Conservation (phyloP, 2,797 vertebrate genomes). For the Decapterus maruadsi region DNA sequence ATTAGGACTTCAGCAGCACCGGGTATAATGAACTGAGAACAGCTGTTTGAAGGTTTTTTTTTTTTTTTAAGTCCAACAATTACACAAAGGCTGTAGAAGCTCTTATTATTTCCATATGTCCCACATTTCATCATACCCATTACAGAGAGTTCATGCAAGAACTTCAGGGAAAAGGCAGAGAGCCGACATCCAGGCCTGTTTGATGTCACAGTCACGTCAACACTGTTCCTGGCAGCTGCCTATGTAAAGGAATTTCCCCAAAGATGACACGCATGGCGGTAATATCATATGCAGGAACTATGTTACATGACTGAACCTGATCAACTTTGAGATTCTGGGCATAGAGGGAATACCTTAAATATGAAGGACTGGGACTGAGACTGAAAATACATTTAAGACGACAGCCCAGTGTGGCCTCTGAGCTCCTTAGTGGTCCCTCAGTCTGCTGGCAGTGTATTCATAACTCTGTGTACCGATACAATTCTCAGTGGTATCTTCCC, state of each 20-base stretch:
- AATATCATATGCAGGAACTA: constrained; percentile 21
- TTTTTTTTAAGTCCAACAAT: no score
- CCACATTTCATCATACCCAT: constrained; percentile 32
- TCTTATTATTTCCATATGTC: constrained; percentile 21
- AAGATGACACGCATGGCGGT: neutral
- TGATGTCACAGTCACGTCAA: constrained; percentile 51
- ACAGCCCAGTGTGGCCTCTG: constrained; percentile 3
- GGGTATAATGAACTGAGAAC: neutral
- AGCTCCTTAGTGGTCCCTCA: neutral
- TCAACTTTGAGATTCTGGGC: neutral
- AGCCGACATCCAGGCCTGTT: constrained; percentile 48
- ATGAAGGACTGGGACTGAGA: neutral
- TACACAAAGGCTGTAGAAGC: no score
- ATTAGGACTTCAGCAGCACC: neutral
- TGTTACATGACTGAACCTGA: constrained; percentile 14
- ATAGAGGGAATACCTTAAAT: neutral
- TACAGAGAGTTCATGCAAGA: constrained; percentile 18
- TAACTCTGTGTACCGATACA: constrained; percentile 32
- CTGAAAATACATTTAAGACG: constrained; percentile 20
- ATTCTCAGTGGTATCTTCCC: constrained; percentile 43
- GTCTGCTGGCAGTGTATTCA: constrained; percentile 34
- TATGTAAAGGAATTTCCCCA: constrained; percentile 14
- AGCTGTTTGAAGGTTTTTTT: neutral
- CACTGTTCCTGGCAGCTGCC: constrained; percentile 37
- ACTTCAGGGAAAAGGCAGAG: constrained; percentile 24